These are phyloP conservation scores for Halictus rubicundus DNA, from an alignment of 1,140 invertebrate genomes.

Conservation along the genomic window DNA sequence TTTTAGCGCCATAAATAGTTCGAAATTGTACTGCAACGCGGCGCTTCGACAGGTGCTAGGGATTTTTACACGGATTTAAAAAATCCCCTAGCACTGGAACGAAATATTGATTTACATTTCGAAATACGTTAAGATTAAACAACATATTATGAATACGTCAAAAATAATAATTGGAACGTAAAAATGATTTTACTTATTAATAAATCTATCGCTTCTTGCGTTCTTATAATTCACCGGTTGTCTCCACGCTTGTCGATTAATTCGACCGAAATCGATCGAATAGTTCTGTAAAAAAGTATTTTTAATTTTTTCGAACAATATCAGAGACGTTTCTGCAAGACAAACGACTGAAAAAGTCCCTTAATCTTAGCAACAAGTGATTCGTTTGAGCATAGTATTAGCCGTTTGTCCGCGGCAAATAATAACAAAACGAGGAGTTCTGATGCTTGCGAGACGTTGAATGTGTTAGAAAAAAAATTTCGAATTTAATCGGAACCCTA, in stretches of 20 bases:
- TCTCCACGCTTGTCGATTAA: background rate
- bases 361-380: background rate
- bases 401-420: background rate
- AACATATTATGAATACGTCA: background rate
- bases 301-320: background rate
- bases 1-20: background rate
- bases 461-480: background rate
- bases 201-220: background rate
- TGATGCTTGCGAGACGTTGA: too few relatives aligned
- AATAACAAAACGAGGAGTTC: background rate
- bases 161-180: background rate
- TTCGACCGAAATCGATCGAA: background rate
- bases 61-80: background rate
- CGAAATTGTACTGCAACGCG: background rate
- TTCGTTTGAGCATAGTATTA: slow-evolving; percentile 14
- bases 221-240: background rate
- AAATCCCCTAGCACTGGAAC: slow-evolving; percentile 5
- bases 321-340: background rate
- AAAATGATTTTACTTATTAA: background rate
- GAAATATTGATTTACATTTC: background rate
- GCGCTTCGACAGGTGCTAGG: background rate
- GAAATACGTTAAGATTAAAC: background rate
- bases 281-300: background rate
- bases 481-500: background rate
- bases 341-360: background rate